Percentiles rank a stretch among this genome's conserved stretches.
Conservation (phyloP, 1,140 invertebrate genomes). For the Calephelis virginiensis region DNA sequence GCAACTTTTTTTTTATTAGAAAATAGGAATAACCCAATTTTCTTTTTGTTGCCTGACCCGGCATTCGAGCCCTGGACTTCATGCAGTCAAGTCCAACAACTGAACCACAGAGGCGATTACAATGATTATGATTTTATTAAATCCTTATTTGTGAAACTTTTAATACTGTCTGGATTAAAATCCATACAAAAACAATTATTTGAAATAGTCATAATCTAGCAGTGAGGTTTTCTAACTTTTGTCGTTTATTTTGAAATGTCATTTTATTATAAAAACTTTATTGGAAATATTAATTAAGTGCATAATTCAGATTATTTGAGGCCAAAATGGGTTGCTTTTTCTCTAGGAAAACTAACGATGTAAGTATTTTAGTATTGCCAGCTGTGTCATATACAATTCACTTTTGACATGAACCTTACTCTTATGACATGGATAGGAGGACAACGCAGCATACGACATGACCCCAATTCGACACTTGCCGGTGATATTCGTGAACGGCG, state of each 20-base stretch:
- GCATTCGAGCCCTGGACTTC: too few species aligned
- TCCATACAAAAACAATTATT: slow-evolving; percentile 7
- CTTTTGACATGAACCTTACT: too few species aligned
- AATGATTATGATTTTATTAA: background rate
- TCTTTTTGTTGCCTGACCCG: too few species aligned
- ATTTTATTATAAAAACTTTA: slow-evolving; percentile 54
- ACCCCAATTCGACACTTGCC: slow-evolving; percentile 63
- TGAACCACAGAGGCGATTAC: too few species aligned
- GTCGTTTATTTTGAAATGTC: slow-evolving; percentile 65
- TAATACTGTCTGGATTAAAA: slow-evolving; percentile 16
- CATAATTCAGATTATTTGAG: slow-evolving; percentile 41
- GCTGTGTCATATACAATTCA: too few species aligned
- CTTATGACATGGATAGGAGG: slow-evolving; percentile 25
- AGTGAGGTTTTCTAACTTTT: slow-evolving; percentile 51
- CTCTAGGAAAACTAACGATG: slow-evolving; percentile 45
- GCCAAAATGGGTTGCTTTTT: slow-evolving; percentile 61
- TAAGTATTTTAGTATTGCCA: slow-evolving; percentile 28
- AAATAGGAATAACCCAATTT: too few species aligned
- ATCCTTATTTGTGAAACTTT: slow-evolving; percentile 1
- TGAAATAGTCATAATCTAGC: slow-evolving; percentile 47
- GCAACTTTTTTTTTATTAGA: too few species aligned
- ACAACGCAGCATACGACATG: slow-evolving; percentile 58
- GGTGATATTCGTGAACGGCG: slow-evolving; percentile 76
- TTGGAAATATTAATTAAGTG: slow-evolving; percentile 48
- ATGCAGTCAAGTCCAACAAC: too few species aligned